Evolutionary conservation across 2,888 invertebrate species (phyloP).

Genomic region (Ormyrus nitidulus): DNA sequence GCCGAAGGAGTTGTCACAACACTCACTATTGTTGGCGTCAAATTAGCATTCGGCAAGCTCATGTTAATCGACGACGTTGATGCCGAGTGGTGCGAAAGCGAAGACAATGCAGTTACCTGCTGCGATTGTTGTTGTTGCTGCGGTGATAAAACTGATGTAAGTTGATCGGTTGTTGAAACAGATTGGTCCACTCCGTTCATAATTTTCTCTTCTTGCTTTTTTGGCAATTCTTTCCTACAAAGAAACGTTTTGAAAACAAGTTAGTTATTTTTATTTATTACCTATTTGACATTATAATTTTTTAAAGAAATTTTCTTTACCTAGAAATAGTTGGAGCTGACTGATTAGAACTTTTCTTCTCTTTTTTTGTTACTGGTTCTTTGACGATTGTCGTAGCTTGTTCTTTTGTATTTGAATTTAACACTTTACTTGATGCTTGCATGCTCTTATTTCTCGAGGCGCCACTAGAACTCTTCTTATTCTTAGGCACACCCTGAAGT

Average conservation of each 20-base stretch:
- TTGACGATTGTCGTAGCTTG: conserved; percentile 70
- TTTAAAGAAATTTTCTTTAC: conserved; percentile 24
- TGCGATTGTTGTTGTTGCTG: conserved; percentile 60
- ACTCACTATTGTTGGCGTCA: conserved; percentile 36
- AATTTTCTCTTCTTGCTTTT: conserved; percentile 59
- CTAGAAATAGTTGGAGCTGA: conserved; percentile 24
- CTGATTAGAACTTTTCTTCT: conserved; percentile 61
- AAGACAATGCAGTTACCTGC: conserved; percentile 52
- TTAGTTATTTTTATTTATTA: neutral
- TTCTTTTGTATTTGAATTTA: conserved; percentile 76
- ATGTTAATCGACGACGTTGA: conserved; percentile 53
- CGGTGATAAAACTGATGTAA: conserved; percentile 55
- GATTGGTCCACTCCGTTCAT: conserved; percentile 59
- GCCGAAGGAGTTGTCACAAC: conserved; percentile 64
- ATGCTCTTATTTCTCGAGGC: conserved; percentile 69
- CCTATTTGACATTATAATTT: conserved; percentile 6
- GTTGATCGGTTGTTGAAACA: conserved; percentile 59
- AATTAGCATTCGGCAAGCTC: conserved; percentile 42
- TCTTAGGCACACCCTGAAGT: conserved; percentile 80
- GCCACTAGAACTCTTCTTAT: conserved; percentile 74
- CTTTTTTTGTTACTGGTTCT: conserved; percentile 72
- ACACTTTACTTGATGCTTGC: conserved; percentile 66
- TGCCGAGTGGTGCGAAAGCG: conserved; percentile 50
- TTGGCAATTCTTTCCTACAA: conserved; percentile 59
- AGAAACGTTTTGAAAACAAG: neutral